These are phyloP conservation scores for Drosophila aldrichi DNA, from an alignment of 2,888 invertebrate species.

Conservation along the genomic window DNA sequence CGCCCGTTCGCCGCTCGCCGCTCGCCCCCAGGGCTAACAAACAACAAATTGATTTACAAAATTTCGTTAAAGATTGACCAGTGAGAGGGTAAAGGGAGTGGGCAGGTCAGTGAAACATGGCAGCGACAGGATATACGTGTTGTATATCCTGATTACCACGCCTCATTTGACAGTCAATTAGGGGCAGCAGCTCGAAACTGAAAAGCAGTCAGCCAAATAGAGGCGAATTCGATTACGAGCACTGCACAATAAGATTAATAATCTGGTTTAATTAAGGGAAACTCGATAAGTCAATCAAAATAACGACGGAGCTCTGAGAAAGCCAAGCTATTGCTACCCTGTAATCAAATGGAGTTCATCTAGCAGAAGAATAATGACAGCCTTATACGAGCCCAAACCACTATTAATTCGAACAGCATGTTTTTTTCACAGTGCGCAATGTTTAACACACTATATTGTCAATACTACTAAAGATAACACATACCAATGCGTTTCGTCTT, in stretches of 20 bases:
- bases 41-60: slow-evolving; percentile 45
- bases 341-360: neutral
- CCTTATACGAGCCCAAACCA: too few relatives aligned
- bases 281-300: neutral
- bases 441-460: too few relatives aligned
- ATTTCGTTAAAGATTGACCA: slow-evolving; percentile 20
- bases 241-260: slow-evolving; percentile 8
- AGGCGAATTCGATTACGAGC: slow-evolving; percentile 22
- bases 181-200: slow-evolving; percentile 24
- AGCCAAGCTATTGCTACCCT: neutral
- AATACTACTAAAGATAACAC: too few relatives aligned
- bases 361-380: neutral
- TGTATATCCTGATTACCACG: slow-evolving; percentile 38
- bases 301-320: neutral
- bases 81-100: neutral
- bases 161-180: slow-evolving; percentile 62
- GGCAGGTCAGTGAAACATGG: neutral
- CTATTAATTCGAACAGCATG: too few relatives aligned
- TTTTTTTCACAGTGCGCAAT: too few relatives aligned
- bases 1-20: neutral
- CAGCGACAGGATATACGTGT: neutral
- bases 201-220: neutral
- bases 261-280: slow-evolving; percentile 6
- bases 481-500: too few relatives aligned
- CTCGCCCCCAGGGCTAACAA: slow-evolving; percentile 15